A percentile compares a stretch with the other conserved stretches of the same genome.
phyloP scores from a whole-genome alignment of 2,888 invertebrate species.

The Epiblema foenella region DNA sequence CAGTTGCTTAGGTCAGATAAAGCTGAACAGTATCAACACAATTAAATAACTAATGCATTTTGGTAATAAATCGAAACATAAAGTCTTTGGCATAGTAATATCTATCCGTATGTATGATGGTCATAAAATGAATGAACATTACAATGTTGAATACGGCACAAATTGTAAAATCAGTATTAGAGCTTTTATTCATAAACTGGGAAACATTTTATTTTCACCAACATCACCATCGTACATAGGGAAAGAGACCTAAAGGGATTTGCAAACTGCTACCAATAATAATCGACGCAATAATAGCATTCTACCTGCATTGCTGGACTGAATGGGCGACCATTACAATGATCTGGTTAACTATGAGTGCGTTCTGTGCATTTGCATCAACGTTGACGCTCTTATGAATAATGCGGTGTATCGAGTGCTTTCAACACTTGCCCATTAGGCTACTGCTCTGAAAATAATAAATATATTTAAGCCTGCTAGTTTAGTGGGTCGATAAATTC shows the following conservation, averaged over 20 bases:
- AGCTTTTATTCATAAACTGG: not conserved
- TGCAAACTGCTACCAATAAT: slow-evolving; percentile 16
- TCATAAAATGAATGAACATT: slow-evolving; percentile 17
- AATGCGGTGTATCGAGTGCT: slow-evolving; percentile 62
- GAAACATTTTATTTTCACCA: not conserved
- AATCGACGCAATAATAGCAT: slow-evolving; percentile 35
- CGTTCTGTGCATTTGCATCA: slow-evolving; percentile 68
- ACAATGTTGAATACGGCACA: not conserved
- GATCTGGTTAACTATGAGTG: slow-evolving; percentile 45
- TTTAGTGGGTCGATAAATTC: slow-evolving; percentile 40
- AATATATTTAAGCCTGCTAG: slow-evolving; percentile 43
- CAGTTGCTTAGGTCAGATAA: slow-evolving; percentile 56
- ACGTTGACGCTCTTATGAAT: slow-evolving; percentile 65
- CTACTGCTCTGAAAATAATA: slow-evolving; percentile 50
- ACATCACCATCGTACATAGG: not conserved
- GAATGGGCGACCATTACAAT: slow-evolving; percentile 41
- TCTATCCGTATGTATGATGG: slow-evolving; percentile 1
- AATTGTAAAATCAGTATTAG: not conserved
- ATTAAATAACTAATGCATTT: slow-evolving; percentile 20
- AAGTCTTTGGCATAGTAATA: slow-evolving; percentile 18
- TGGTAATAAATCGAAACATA: slow-evolving; percentile 23
- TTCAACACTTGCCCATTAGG: slow-evolving; percentile 58
- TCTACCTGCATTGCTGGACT: slow-evolving; percentile 22
- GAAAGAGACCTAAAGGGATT: slow-evolving; percentile 9
- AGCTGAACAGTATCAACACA: slow-evolving; percentile 35